These are phyloP conservation scores for Tadarida brasiliensis DNA, from an alignment of 2,797 vertebrate genomes.

Conservation along the genomic window DNA sequence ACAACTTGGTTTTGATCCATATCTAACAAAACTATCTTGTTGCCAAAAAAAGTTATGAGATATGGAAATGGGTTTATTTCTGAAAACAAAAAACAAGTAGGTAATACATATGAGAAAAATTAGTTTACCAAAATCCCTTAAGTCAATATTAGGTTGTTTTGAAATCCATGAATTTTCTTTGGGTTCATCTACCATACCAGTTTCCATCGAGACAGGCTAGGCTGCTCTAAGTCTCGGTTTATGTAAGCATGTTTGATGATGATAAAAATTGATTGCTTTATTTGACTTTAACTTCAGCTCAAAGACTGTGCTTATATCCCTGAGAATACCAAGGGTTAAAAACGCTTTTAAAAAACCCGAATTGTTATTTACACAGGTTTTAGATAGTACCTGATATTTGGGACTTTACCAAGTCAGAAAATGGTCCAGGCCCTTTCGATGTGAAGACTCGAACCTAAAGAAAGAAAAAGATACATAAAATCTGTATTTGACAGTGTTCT, in stretches of 20 bases:
- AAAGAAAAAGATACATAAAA: background rate
- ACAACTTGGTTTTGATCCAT: slow-evolving; percentile 81
- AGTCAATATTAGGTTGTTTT: background rate
- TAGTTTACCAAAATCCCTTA: background rate
- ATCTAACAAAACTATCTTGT: slow-evolving; percentile 83
- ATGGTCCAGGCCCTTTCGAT: slow-evolving; percentile 85
- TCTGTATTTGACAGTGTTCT: background rate
- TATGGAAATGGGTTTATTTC: slow-evolving; percentile 81
- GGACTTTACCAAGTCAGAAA: slow-evolving; percentile 82
- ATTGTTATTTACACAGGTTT: background rate
- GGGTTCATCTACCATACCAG: background rate
- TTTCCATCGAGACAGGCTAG: background rate
- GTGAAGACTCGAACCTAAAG: slow-evolving; percentile 88
- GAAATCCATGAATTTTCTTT: background rate
- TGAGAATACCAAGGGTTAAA: slow-evolving; percentile 3
- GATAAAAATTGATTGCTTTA: slow-evolving; percentile 2
- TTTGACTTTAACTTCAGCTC: slow-evolving; percentile 36
- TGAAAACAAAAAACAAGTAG: slow-evolving; percentile 59
- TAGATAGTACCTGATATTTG: slow-evolving; percentile 84
- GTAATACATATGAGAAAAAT: background rate
- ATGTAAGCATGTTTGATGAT: background rate
- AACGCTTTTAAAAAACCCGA: background rate
- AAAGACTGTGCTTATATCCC: background rate
- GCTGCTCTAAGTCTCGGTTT: background rate
- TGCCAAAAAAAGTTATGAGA: slow-evolving; percentile 82